phyloP scores from a whole-genome alignment of 2,888 invertebrate species.

The Stramonita haemastoma region DNA sequence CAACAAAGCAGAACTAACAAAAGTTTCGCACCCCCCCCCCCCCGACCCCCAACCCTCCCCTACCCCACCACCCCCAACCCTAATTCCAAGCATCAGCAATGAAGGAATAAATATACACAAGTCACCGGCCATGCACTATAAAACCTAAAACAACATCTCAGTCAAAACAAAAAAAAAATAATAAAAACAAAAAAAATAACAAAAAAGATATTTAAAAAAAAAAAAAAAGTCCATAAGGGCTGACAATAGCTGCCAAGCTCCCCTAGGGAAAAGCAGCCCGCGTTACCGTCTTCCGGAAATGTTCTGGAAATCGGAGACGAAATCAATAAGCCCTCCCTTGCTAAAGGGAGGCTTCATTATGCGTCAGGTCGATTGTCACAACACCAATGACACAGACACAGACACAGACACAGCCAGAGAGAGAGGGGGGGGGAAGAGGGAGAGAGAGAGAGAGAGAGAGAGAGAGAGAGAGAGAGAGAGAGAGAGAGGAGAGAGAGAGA shows the following conservation, averaged over 20 bases:
- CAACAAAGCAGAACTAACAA: no score
- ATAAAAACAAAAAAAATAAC: no score
- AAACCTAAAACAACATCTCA: constrained; percentile 3
- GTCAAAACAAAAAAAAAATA: no score
- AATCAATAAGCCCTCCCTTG: constrained; percentile 27
- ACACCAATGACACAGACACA: constrained; percentile 26
- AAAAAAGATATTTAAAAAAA: no score
- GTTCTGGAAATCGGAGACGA: constrained; percentile 33
- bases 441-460: constrained; percentile 13
- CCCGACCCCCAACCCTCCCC: no score
- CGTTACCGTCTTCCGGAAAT: constrained; percentile 32
- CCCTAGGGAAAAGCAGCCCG: background rate
- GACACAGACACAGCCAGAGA: background rate
- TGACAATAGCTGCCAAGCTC: background rate
- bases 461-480: background rate
- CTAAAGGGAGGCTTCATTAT: constrained; percentile 27
- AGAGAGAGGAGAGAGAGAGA: no score
- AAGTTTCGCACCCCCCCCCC: no score
- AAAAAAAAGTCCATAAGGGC: background rate
- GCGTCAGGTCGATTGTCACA: constrained; percentile 29
- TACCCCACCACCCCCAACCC: no score
- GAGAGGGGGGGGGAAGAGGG: background rate
- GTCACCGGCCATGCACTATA: constrained; percentile 15
- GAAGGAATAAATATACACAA: background rate
- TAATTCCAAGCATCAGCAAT: no score